Evolutionary conservation across 1,140 invertebrate species (phyloP), one percentile per base, ranked within the genome.

Genomic region (Danaus plexippus): DNA sequence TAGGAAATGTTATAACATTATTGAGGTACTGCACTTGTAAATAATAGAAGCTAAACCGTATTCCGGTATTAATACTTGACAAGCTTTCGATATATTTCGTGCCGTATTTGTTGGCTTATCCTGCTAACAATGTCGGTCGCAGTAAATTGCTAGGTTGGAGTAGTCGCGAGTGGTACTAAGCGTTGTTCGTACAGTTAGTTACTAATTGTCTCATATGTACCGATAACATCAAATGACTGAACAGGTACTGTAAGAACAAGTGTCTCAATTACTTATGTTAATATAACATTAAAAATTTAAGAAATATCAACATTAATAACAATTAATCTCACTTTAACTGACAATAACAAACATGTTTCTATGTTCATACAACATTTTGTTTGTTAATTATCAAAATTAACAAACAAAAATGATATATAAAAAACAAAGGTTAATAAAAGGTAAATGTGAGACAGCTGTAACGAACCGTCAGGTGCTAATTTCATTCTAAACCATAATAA

Each of bases 131-230:
- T 43, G 18, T 53, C 57, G 32, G 22, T 50, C 43, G 22, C 52
- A 56, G 41, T 44, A 43, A 42, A 32, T 32, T 32, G 42, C 18
- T 42, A 43, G 47, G 41, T 40, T 42, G 49, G 53, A 32, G 61
- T 52, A 63, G 61, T 43, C 53, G 50, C 57, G 54, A 63, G 53
- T 57, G 55, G 46, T 53, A 52, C 42, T 63, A 58, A 63, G 52
- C 48, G 41, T 45, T 58, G 55, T 56, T 59, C 53, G 50, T 59
- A 54, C 61, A 60, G 51, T 54, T 53, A 57, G 54, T 54, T 64
- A 32, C 54, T 59, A 53, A 54, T 63, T 54, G 51, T 47, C 48
- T 54, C 11, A 43, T 50, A 22, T 52, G 52, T 54, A 46, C 15
- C 43, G 49, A 44, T 55, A 42, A 40, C 43, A 47, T 32, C 22